Evolutionary conservation across 2,113 vertebrate genomes (phyloP), one percentile per base, ranked within the genome.

Genomic region (Abramis brama): DNA sequence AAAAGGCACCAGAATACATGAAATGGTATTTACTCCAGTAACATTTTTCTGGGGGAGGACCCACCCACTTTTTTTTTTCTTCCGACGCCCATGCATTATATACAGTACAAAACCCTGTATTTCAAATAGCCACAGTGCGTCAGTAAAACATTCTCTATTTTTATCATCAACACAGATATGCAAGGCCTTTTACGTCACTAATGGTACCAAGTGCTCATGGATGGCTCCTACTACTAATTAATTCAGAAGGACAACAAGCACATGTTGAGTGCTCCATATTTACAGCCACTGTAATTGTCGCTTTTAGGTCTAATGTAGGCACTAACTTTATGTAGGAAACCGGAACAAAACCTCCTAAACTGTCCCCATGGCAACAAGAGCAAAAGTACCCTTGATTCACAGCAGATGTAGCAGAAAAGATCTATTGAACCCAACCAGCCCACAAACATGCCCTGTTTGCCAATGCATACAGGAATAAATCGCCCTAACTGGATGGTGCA

Each of bases 351-450:
- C 62, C 30, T 84, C 81, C 62, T 84, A 39, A 43, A 79, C 64
- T 55, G 15, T 86, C 85, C 74, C 82, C 87, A 88, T 86, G 79
- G 85, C 85, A 88, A 88, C 89, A 11, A 66, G 21, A 70, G 66
- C 74, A 80, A 73, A 83, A 83, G 82, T 84, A 79, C 87, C 73
- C 85, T 89, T 83, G 73, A 89, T 88, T 27, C n/a, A 47, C 33
- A 82, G 79, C 85, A 82, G 82, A 83, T 11, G 10, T 68, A 79
- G 71, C 33, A 86, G 62, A 82, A 86, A 89, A 88, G 59, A 25
- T 79, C 78, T 84, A 84, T 77, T 81, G 82, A 88, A 82, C 85
- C 60, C 27, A 83, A 43, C 30, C 76, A 86, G 43, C 84, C 39
- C 75, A 83, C 84, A 60, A 30, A 86, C 36, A 7, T 27, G 74